Percentiles rank a stretch among this genome's conserved stretches.
Conservation (phyloP, 2,888 invertebrate species). For the Euplagia quadripunctaria region DNA sequence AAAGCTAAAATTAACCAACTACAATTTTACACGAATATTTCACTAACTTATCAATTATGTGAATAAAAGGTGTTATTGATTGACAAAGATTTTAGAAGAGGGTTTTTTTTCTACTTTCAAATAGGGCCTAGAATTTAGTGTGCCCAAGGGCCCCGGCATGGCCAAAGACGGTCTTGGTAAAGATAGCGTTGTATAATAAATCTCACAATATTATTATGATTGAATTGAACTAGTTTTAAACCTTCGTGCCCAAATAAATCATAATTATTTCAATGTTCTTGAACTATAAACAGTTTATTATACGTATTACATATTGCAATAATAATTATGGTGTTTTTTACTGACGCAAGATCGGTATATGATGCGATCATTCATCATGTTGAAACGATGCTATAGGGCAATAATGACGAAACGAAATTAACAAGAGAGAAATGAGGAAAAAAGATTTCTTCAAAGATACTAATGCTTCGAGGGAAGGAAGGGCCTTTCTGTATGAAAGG, state of each 20-base stretch:
- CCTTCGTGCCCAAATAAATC: neutral
- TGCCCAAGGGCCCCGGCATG: no score
- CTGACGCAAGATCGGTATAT: conserved; percentile 31
- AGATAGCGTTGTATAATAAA: no score
- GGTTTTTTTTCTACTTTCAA: no score
- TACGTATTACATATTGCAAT: conserved; percentile 31
- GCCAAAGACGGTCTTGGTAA: no score
- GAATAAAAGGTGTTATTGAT: no score
- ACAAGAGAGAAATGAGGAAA: conserved; percentile 13
- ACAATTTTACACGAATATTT: no score
- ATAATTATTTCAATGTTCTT: conserved; percentile 9
- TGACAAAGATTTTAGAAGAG: no score
- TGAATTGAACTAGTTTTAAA: neutral
- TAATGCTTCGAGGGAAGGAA: no score
- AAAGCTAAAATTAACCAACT: no score
- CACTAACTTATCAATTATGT: no score
- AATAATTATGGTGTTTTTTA: conserved; percentile 40
- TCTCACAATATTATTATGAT: neutral
- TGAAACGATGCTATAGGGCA: conserved; percentile 39
- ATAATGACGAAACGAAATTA: conserved; percentile 15
- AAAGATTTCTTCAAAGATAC: neutral
- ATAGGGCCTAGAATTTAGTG: no score
- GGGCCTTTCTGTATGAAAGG: no score
- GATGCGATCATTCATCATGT: conserved; percentile 30
- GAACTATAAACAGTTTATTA: conserved; percentile 22